These are phyloP conservation scores for Dendrocincla tyrannina DNA, from an alignment of 2,797 vertebrate genomes.

Conservation along the genomic window DNA sequence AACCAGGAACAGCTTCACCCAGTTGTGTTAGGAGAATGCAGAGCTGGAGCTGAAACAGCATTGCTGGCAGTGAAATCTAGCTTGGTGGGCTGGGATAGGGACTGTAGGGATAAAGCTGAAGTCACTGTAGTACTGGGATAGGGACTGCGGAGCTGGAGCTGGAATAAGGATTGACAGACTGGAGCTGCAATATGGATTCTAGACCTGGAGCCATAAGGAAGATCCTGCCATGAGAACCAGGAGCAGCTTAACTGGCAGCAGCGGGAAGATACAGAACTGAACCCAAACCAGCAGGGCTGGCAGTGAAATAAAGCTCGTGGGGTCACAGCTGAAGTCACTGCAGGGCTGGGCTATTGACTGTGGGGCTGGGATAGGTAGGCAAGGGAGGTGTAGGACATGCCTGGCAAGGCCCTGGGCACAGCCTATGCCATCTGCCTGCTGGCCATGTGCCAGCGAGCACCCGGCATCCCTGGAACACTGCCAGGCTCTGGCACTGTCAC, in stretches of 20 bases:
- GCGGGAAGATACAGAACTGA: rapidly evolving
- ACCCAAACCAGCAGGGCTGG: neutral
- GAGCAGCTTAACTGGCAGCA: neutral
- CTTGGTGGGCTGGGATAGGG: neutral
- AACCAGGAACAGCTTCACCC: neutral
- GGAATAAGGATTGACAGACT: no score
- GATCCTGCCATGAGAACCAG: neutral
- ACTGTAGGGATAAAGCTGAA: neutral
- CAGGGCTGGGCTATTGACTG: neutral
- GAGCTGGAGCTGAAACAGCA: rapidly evolving
- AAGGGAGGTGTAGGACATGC: neutral
- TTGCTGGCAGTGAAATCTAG: neutral
- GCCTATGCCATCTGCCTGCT: neutral
- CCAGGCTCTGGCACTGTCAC: neutral
- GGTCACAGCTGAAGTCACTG: neutral
- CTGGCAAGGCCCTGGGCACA: neutral
- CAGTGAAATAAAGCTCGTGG: neutral
- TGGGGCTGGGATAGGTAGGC: no score
- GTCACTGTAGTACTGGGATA: no score
- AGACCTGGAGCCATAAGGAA: neutral
- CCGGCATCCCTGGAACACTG: neutral
- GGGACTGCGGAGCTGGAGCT: no score
- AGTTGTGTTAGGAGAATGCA: neutral
- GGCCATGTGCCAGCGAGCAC: neutral
- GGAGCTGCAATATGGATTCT: no score